phyloP scores from a whole-genome alignment of 1,140 invertebrate genomes.

The Drosophila simulans region DNA sequence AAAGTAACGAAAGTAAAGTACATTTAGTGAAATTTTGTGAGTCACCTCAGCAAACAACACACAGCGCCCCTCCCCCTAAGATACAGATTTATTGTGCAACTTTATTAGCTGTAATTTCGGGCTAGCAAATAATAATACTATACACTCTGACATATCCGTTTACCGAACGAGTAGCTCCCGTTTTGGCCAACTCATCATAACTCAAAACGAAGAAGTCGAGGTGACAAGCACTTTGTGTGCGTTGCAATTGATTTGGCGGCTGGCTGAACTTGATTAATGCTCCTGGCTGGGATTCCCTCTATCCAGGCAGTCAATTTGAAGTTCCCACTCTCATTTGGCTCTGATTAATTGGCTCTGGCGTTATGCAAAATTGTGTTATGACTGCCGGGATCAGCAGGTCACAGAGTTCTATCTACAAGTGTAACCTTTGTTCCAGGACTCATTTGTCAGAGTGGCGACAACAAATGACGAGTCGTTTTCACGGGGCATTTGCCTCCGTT shows the following conservation, averaged over 20 bases:
- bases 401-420: slow-evolving; percentile 13
- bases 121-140: slow-evolving; percentile 54
- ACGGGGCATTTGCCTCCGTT: slow-evolving; percentile 63
- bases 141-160: slow-evolving; percentile 47
- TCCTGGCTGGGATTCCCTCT: not conserved
- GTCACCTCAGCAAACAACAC: slow-evolving; percentile 1
- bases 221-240: slow-evolving; percentile 64
- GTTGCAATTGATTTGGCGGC: slow-evolving; percentile 50
- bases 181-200: slow-evolving; percentile 69
- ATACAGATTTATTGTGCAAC: slow-evolving; percentile 37
- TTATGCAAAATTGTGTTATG: slow-evolving; percentile 57
- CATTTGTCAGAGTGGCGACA: slow-evolving; percentile 63
- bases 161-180: not conserved
- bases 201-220: slow-evolving; percentile 46
- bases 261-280: slow-evolving; percentile 68
- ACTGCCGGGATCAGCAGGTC: slow-evolving; percentile 40
- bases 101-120: slow-evolving; percentile 58
- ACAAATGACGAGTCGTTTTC: slow-evolving; percentile 69
- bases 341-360: slow-evolving; percentile 66
- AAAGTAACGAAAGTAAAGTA: slow-evolving; percentile 54
- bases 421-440: slow-evolving; percentile 33
- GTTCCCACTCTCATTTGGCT: slow-evolving; percentile 21
- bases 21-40: slow-evolving; percentile 68
- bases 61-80: not conserved
- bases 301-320: slow-evolving; percentile 35